Conservation (phyloP, 2,888 invertebrate genomes). For the Hirudinaria manillensis region DNA sequence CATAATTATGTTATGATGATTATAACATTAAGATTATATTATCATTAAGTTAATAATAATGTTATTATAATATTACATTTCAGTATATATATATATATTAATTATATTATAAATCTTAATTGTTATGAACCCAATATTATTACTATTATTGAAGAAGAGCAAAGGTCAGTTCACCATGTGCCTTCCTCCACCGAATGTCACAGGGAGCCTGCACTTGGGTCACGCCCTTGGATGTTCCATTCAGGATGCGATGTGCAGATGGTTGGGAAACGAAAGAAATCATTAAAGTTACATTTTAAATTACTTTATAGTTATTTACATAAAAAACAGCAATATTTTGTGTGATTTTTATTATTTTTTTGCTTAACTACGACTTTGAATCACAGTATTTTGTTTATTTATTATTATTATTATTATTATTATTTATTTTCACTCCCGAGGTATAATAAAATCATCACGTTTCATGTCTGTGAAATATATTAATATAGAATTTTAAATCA, state of each 20-base stretch:
- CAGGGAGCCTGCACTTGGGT: slow-evolving; percentile 54
- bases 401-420: neutral
- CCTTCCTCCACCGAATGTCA: slow-evolving; percentile 56
- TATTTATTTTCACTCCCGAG: neutral
- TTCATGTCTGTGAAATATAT: no score
- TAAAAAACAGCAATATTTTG: neutral
- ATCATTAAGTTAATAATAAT: neutral
- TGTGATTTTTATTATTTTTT: neutral
- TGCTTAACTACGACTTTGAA: neutral
- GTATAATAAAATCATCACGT: neutral
- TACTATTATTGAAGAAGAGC: no score
- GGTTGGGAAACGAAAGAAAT: slow-evolving; percentile 53
- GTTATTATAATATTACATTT: no score
- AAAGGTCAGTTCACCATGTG: slow-evolving; percentile 46
- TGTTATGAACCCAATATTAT: no score
- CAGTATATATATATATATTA: no score
- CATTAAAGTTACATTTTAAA: neutral
- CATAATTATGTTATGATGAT: no score
- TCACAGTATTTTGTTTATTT: slow-evolving; percentile 17
- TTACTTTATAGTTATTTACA: neutral
- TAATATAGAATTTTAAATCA: no score
- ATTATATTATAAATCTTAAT: no score
- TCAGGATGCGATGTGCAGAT: slow-evolving; percentile 55
- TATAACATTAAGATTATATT: no score
- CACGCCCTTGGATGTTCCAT: slow-evolving; percentile 56